Base-by-base conservation (phyloP, 2,888 invertebrate genomes). In the Augochlorella aurata region DNA sequence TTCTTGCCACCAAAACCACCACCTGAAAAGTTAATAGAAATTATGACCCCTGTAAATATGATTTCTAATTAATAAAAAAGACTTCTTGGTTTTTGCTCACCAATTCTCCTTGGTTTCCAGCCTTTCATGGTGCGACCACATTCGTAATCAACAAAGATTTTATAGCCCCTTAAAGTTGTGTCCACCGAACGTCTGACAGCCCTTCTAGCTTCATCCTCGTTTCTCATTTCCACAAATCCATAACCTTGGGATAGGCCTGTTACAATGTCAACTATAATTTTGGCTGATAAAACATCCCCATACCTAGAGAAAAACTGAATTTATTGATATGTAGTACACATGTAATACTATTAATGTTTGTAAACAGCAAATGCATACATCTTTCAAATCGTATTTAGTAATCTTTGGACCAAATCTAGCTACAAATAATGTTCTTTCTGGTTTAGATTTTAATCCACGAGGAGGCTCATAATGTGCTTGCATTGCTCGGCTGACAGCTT, bases 1-100 rank as follows among this genome's bases (percentile, higher is more conserved):
- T 97, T 97, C 85, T 95, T 95, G 0, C 98, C 98, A 5, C 97
- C 97, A 91, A 98, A 97, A 18, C 98, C 98, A 21, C 98, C 98
- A 5, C 98, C 95, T 95, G 63, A 10, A 91, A 91, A 77, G 65
- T 67, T 58, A 78, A 44, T 18, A 63, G 38, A 38, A 63, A 18
- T 38, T 38, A 29, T 3, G 3, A 18, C 9, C 1, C 0, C 10
- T 38, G 7, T 18, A 38, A 63, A 7, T 63, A 38, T 38, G 18
- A 38, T 16, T 18, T 29, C 16, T 38, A 18, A 10, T 29, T 38
- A 18, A 65, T 44, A 65, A n/a, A 12, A n/a, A 38, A n/a, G 8
- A 12, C 44, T 44, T 65, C 44, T 45, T n/a, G 10, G 8, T 38
- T 68, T 29, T 12, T 14, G 49, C 24, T 68, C 87, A 94, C 95